Evolutionary conservation across 2,113 vertebrate genomes (phyloP), one percentile per base, ranked within the genome.

Genomic region (Ageneiosus marmoratus): DNA sequence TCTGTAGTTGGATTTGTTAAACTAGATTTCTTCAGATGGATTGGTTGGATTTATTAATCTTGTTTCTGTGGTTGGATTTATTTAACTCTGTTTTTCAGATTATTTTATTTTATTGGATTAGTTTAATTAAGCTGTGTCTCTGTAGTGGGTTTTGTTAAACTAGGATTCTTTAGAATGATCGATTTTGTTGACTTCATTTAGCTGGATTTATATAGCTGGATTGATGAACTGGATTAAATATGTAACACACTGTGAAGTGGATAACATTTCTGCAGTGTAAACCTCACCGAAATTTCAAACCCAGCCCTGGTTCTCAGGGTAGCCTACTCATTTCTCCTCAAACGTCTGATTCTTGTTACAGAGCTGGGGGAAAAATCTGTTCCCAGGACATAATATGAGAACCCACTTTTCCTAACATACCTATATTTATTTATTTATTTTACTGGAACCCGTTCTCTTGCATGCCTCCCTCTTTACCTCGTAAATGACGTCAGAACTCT

Each of bases 361-460:
- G 29, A 53, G 5, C 48, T 80, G 78, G 53, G 27, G 12, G 44
- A 41, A 22, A 24, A 10, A 44, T 12, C 50, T 55, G 50, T 55
- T 76, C 50, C 73, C 73, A 76, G 73, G 50, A 24, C 8, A 55
- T 12, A 5, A 37, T 55, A 4, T 76, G 18, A 55, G 50, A 76
- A 76, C 18, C 16, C 29, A 53, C 10, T 34, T 55, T 53, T 55
- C 27, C 48, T 55, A 34, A 37, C 73, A 37, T 76, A 76, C 29
- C 50, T 76, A 55, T 11, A 32, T 73, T 50, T 9, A 9, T 73
- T 18, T n/a, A 29, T 77, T 56, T 37, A 8, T 27, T 29, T 63
- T 48, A 74, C 72, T 74, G 48, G 73, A 76, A 34, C 18, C 22
- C 51, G 87, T 27, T 76, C 84, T 88, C 83, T 79, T 81, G 50